Conservation (phyloP, 1,140 invertebrate genomes). For the Drosophila nigromelanica region DNA sequence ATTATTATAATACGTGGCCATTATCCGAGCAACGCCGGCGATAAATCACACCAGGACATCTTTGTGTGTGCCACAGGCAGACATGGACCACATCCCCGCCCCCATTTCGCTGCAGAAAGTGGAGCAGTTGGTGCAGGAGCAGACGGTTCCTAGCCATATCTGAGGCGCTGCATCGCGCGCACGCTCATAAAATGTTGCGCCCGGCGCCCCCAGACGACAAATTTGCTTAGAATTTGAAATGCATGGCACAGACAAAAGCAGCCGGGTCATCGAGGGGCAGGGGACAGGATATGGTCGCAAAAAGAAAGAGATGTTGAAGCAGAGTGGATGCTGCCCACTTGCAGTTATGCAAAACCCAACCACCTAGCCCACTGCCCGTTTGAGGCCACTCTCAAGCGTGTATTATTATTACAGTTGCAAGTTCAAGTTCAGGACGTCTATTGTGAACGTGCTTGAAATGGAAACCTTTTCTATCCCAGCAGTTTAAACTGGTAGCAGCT, state of each 20-base stretch:
- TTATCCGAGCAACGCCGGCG: conserved; percentile 73
- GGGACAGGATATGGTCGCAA: conserved; percentile 27
- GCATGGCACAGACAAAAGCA: conserved; percentile 65
- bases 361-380: conserved; percentile 22
- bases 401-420: conserved; percentile 70
- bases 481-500: background rate
- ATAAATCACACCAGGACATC: conserved; percentile 81
- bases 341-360: conserved; percentile 27
- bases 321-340: conserved; percentile 22
- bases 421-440: conserved; percentile 70
- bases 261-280: conserved; percentile 12
- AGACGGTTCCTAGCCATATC: conserved; percentile 69
- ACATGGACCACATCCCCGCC: conserved; percentile 19
- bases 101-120: conserved; percentile 27
- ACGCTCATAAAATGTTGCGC: conserved; percentile 79
- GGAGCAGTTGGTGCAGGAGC: conserved; percentile 54
- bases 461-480: conserved; percentile 34
- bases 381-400: conserved; percentile 27
- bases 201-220: conserved; percentile 64
- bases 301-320: conserved; percentile 24
- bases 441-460: conserved; percentile 52
- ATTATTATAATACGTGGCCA: conserved; percentile 82
- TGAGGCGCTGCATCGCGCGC: conserved; percentile 70
- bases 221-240: conserved; percentile 82
- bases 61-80: conserved; percentile 74